Evolutionary conservation across 2,888 invertebrate species (phyloP).

Genomic region (Troides helena): DNA sequence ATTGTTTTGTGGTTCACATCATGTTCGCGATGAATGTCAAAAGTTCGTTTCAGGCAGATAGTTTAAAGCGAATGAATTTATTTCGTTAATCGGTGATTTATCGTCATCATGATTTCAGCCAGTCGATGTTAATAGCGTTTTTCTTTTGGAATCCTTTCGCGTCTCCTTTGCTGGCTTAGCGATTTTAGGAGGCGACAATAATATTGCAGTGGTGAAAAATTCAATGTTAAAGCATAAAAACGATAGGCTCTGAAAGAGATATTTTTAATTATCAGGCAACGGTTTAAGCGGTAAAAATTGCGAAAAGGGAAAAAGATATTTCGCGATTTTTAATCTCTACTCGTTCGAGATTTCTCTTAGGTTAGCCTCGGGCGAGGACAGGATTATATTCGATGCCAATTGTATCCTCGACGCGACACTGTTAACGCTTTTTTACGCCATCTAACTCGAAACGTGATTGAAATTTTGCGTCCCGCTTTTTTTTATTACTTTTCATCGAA

Average conservation of each 20-base stretch:
- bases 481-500: constrained; percentile 25
- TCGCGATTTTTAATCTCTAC: constrained; percentile 25
- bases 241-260: neutral
- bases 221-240: too few relatives aligned
- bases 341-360: constrained; percentile 26
- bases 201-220: too few relatives aligned
- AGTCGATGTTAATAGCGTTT: too few relatives aligned
- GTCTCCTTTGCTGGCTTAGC: too few relatives aligned
- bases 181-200: too few relatives aligned
- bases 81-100: too few relatives aligned
- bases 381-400: constrained; percentile 27
- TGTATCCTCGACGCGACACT: constrained; percentile 28
- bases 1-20: neutral
- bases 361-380: constrained; percentile 28
- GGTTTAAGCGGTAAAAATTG: neutral
- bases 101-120: too few relatives aligned
- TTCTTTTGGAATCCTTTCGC: too few relatives aligned
- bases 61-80: neutral
- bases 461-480: constrained; percentile 21
- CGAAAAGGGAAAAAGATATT: constrained; percentile 12
- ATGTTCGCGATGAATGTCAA: neutral
- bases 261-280: neutral
- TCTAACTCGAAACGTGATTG: constrained; percentile 28
- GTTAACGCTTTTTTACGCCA: constrained; percentile 29
- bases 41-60: neutral